phyloP scores from a whole-genome alignment of 2,113 vertebrate genomes.

The Anarrhichthys ocellatus region DNA sequence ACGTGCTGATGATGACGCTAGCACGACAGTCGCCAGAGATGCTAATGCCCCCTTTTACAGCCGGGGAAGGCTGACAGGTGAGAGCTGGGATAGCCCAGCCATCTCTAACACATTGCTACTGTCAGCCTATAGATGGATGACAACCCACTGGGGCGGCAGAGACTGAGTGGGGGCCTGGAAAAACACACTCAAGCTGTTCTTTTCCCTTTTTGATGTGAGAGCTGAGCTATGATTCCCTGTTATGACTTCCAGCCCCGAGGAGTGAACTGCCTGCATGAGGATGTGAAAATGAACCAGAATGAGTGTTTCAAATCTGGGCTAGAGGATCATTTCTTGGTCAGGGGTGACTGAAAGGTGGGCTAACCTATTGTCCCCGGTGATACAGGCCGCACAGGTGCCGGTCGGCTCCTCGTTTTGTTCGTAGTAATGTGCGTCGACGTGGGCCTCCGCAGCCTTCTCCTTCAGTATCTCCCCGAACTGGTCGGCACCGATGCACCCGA shows the following conservation, averaged over 20 bases:
- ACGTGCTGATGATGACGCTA: conserved; percentile 55
- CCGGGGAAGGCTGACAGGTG: conserved; percentile 70
- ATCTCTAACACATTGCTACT: conserved; percentile 74
- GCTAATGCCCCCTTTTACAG: conserved; percentile 60
- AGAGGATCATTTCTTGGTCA: conserved; percentile 54
- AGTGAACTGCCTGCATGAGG: conserved; percentile 50
- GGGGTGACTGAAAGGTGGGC: conserved; percentile 36
- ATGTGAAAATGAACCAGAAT: conserved; percentile 55
- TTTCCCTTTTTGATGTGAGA: conserved; percentile 71
- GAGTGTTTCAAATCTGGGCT: conserved; percentile 23
- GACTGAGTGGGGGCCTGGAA: conserved; percentile 62
- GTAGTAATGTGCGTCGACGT: conserved; percentile 95
- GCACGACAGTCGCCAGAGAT: conserved; percentile 59
- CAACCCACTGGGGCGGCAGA: conserved; percentile 70
- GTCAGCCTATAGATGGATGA: conserved; percentile 78
- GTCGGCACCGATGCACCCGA: conserved; percentile 96
- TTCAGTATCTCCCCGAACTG: conserved; percentile 95
- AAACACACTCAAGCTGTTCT: conserved; percentile 74
- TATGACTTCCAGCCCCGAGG: conserved; percentile 63
- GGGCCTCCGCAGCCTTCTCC: conserved; percentile 92
- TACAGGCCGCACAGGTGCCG: conserved; percentile 97
- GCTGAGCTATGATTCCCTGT: conserved; percentile 61
- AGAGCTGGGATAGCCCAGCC: conserved; percentile 62
- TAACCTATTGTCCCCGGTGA: conserved; percentile 96
- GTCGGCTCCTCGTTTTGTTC: conserved; percentile 94